A percentile compares a stretch with the other conserved stretches of the same genome.
Conservation (phyloP, 2,888 invertebrate genomes). For the Tetropium fuscum region DNA sequence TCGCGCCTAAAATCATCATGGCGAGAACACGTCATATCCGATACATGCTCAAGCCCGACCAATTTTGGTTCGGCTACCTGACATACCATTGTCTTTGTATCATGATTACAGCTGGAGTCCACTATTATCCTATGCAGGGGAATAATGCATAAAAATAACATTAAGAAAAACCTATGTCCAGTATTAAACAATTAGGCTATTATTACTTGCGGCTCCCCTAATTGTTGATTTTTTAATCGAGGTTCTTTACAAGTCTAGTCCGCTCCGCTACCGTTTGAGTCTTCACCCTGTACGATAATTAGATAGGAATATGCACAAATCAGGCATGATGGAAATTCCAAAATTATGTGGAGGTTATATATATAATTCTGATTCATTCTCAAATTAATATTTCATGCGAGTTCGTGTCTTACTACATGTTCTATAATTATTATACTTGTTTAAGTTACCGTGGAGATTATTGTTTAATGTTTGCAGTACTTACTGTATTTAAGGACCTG, state of each 20-base stretch:
- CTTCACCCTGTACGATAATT: not conserved
- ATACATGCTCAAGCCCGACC: no score
- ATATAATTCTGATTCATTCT: conserved; percentile 26
- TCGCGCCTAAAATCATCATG: no score
- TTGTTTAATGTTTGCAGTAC: not conserved
- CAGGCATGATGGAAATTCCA: conserved; percentile 16
- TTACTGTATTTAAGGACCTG: not conserved
- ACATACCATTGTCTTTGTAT: no score
- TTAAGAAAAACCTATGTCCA: no score
- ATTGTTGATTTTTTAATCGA: not conserved
- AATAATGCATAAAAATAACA: no score
- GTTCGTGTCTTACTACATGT: conserved; percentile 7
- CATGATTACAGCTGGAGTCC: no score
- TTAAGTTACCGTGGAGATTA: conserved; percentile 20
- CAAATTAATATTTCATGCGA: conserved; percentile 18
- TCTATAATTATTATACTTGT: conserved; percentile 17
- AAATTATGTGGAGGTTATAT: conserved; percentile 19
- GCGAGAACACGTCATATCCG: no score
- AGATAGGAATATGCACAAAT: conserved; percentile 9
- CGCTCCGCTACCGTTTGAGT: not conserved
- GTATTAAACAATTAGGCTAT: no score
- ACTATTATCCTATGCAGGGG: no score
- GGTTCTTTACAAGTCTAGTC: not conserved
- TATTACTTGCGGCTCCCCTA: no score
- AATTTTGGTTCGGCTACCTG: no score